These are phyloP conservation scores for Phyllotreta striolata DNA, from an alignment of 2,888 invertebrate genomes.

Conservation along the genomic window DNA sequence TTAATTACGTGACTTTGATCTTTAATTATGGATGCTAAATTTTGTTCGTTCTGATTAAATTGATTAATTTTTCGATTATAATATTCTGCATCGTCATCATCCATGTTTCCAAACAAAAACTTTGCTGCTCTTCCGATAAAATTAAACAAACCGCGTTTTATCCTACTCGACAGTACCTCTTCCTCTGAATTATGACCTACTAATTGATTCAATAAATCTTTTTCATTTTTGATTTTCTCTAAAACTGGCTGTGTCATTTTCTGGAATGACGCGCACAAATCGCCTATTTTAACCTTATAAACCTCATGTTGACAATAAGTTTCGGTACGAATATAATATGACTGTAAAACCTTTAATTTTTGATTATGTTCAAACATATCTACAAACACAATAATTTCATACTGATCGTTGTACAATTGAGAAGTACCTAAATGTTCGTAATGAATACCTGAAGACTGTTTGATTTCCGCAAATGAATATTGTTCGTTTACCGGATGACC, in stretches of 20 bases:
- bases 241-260: too few relatives aligned
- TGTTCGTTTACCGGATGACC: background rate
- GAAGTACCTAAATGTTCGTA: conserved; percentile 24
- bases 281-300: conserved; percentile 1
- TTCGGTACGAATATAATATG: conserved; percentile 4
- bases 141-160: conserved; percentile 27
- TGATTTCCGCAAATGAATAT: background rate
- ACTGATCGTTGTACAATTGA: conserved; percentile 19
- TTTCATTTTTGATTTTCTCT: conserved; percentile 10
- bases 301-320: conserved; percentile 11
- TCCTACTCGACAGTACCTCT: background rate
- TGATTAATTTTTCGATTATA: conserved; percentile 28
- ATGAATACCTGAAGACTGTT: background rate
- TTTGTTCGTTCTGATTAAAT: conserved; percentile 16
- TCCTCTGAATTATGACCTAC: background rate
- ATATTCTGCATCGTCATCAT: conserved; percentile 35
- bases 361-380: conserved; percentile 24
- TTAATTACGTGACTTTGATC: conserved; percentile 33
- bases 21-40: conserved; percentile 12
- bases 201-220: conserved; percentile 8
- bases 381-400: conserved; percentile 20
- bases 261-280: too few relatives aligned
- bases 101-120: conserved; percentile 30
- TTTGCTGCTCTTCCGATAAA: conserved; percentile 21
- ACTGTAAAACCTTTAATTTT: conserved; percentile 13